phyloP scores from a whole-genome alignment of 2,888 invertebrate genomes.

The Xestoiulus laeticollis region DNA sequence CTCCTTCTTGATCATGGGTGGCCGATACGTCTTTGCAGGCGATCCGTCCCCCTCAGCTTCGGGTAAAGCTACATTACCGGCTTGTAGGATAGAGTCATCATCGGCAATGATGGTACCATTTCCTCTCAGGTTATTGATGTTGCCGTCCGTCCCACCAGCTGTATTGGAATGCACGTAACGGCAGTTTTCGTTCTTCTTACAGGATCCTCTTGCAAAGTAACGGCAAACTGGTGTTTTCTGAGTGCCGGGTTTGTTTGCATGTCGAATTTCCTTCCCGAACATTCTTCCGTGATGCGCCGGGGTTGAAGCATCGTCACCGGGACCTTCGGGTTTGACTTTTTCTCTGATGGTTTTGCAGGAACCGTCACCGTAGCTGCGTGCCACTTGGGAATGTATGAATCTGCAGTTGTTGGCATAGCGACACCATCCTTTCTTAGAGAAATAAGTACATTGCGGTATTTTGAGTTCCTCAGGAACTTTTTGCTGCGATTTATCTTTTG shows the following conservation, averaged over 20 bases:
- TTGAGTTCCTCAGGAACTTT: not conserved
- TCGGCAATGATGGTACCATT: not conserved
- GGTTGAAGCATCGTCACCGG: not conserved
- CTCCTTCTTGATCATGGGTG: not conserved
- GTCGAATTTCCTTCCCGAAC: not conserved
- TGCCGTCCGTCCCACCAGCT: not conserved
- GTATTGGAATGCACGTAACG: not conserved
- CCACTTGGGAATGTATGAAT: not conserved
- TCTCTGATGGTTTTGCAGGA: not conserved
- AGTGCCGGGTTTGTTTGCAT: not conserved
- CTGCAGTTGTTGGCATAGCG: not conserved
- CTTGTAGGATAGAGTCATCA: not conserved
- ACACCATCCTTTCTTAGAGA: not conserved
- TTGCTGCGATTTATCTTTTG: not conserved
- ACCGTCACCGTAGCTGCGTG: not conserved
- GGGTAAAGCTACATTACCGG: not conserved
- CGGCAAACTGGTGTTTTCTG: not conserved
- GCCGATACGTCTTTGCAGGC: not conserved
- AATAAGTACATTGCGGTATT: not conserved
- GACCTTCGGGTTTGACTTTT: not conserved
- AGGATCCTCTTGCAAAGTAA: constrained; percentile 11
- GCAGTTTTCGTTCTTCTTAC: not conserved
- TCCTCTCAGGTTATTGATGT: not conserved
- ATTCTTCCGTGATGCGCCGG: not conserved
- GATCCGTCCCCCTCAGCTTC: not conserved